Base-by-base conservation (phyloP, 2,113 vertebrate genomes). In the Holacanthus passer region DNA sequence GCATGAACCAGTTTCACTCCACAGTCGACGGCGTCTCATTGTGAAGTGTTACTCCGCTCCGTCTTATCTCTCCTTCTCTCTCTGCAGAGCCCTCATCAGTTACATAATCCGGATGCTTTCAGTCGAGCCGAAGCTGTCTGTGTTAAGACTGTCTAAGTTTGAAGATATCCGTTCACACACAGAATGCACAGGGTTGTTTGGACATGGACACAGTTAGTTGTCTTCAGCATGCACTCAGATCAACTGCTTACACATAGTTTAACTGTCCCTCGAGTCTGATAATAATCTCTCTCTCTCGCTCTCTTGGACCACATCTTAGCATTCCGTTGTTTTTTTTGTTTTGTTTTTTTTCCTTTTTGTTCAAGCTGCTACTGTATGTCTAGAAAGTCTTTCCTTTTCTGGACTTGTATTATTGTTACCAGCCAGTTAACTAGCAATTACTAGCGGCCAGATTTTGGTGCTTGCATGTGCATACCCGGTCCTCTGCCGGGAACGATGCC, bases 381-480 rank as follows among this genome's bases (percentile, higher is more conserved):
- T 75, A 45, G 39, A 67, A 56, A 70, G 20, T 48, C 10, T 79
- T 41, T 70, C 11, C 35, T 75, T 65, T 64, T 65, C 78, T 50
- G 39, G 73, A 83, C 63, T 79, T 75, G 43, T 59, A 56, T 72
- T 48, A 41, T 52, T 79, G 66, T 86, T 50, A 77, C 84, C 29
- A 68, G 68, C 69, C 76, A 17, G 43, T 74, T 58, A 43, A 48
- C n/a, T 62, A 60, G 77, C 43, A 19, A 19, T 43, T 62, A 60
- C 56, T 43, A 52, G 72, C 29, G 11, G 70, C 73, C 66, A 62
- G 67, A 66, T 31, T 52, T 60, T 55, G 81, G 79, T 89, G 88
- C 84, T 82, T 76, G 88, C 89, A 87, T 87, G 89, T 79, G 73
- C 77, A 69, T 79, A 66, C 71, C 65, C 70, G 76, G 73, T 58